Conservation (phyloP, 2,888 invertebrate species). For the Xylophagus ater region DNA sequence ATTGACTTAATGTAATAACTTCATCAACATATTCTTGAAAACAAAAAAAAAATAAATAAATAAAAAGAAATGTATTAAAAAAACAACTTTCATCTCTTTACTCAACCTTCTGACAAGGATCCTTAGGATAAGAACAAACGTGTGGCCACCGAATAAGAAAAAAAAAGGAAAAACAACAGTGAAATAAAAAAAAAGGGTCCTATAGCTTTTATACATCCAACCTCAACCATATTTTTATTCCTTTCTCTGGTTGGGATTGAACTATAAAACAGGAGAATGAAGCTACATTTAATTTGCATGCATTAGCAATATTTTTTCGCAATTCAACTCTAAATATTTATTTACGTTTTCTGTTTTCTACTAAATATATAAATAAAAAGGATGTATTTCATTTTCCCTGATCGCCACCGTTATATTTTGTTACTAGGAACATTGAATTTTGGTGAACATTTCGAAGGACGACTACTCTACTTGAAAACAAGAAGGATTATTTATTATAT, state of each 20-base stretch:
- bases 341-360: conserved; percentile 13
- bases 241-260: background rate
- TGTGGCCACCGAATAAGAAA: conserved; percentile 4
- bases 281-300: conserved; percentile 19
- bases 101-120: conserved; percentile 6
- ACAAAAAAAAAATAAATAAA: no score
- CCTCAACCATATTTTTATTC: background rate
- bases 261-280: conserved; percentile 5
- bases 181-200: conserved; percentile 9
- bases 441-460: conserved; percentile 3
- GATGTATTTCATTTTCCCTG: conserved; percentile 5
- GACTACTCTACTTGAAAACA: conserved; percentile 9
- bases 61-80: no score
- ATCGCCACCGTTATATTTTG: background rate
- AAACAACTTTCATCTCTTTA: conserved; percentile 1
- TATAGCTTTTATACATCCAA: conserved; percentile 6
- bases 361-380: conserved; percentile 4
- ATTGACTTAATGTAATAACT: conserved; percentile 18
- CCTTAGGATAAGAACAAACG: conserved; percentile 5
- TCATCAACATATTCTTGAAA: conserved; percentile 15
- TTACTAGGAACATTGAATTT: background rate
- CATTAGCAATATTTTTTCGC: conserved; percentile 19
- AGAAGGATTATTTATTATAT: conserved; percentile 15
- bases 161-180: background rate
- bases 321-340: conserved; percentile 18